Conservation (phyloP, 1,140 invertebrate species). For the Archegozetes longisetosus region DNA sequence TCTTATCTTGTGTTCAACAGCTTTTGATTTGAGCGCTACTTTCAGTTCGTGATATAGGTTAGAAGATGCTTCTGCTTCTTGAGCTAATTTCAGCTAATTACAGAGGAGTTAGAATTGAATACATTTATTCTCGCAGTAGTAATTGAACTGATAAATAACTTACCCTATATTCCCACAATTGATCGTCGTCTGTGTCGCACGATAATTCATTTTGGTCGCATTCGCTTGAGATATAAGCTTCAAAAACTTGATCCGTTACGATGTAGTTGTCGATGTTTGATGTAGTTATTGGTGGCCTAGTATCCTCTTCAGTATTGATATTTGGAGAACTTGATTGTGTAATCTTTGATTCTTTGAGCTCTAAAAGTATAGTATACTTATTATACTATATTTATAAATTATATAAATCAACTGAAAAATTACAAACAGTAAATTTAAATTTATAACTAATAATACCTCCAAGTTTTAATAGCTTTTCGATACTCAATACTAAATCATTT, state of each 20-base stretch:
- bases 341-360: not conserved
- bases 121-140: not conserved
- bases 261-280: not conserved
- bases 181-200: not conserved
- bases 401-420: not conserved
- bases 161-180: not conserved
- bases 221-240: slow-evolving; percentile 6
- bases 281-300: not conserved
- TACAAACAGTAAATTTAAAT: not conserved
- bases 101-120: not conserved
- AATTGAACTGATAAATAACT: not conserved
- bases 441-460: not conserved
- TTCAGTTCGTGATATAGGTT: slow-evolving; percentile 6
- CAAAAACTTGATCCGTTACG: slow-evolving; percentile 10
- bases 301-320: not conserved
- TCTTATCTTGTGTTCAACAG: slow-evolving; percentile 3
- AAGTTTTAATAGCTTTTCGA: slow-evolving; percentile 1
- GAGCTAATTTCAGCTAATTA: not conserved
- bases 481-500: not conserved
- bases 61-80: not conserved
- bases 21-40: slow-evolving; percentile 6
- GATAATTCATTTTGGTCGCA: not conserved
- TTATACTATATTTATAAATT: not conserved
- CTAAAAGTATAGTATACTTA: not conserved
- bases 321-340: not conserved